Conservation (phyloP, 2,113 vertebrate genomes). For the Python bivittatus region DNA sequence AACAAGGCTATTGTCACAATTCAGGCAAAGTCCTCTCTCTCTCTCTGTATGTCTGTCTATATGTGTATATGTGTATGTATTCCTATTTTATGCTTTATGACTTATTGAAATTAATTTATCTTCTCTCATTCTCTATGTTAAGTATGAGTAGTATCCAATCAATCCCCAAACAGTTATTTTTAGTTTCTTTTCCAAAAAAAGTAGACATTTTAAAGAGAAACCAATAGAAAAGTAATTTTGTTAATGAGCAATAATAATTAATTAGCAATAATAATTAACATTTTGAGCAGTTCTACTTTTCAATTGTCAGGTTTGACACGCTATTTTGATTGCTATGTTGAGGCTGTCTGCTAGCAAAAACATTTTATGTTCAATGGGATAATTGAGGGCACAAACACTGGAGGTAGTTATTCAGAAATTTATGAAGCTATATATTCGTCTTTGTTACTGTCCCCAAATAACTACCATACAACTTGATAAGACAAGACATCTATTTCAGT, state of each 20-base stretch:
- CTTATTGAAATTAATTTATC: neutral
- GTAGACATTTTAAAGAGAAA: neutral
- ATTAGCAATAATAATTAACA: neutral
- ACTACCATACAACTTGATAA: neutral
- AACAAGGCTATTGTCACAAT: neutral
- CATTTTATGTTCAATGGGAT: conserved; percentile 2
- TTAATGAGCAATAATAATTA: neutral
- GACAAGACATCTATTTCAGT: neutral
- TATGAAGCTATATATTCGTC: conserved; percentile 18
- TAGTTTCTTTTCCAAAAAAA: neutral
- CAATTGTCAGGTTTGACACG: conserved; percentile 32
- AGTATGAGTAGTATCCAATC: neutral
- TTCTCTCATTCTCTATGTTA: neutral
- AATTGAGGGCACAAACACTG: conserved; percentile 26
- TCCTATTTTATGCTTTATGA: neutral
- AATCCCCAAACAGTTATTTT: neutral
- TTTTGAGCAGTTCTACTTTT: neutral
- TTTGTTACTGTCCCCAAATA: conserved; percentile 29
- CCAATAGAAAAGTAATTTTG: neutral
- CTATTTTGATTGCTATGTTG: neutral
- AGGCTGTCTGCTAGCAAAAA: conserved; percentile 14
- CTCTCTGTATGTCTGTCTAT: too few relatives aligned
- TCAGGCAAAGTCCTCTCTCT: neutral
- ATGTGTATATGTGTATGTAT: neutral
- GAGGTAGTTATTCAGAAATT: neutral